Conservation (phyloP, 23 tunicate species). For the Ascidia mentula region DNA sequence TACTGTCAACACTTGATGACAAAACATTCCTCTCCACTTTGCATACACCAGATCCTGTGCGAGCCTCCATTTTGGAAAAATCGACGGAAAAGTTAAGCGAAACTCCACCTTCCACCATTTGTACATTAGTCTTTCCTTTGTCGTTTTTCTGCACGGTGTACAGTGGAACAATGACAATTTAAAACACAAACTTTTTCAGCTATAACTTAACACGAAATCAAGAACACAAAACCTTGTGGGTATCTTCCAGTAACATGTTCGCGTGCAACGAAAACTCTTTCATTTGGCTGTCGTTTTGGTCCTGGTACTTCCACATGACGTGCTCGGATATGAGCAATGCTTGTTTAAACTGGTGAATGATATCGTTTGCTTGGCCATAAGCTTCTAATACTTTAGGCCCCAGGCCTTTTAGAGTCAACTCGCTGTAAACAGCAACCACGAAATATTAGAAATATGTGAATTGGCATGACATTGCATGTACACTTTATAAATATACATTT, state of each 20-base stretch:
- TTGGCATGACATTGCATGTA: too few relatives aligned
- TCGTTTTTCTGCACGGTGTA: background rate
- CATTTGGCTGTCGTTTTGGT: background rate
- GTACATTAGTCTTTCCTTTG: background rate
- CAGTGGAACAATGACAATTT: too few relatives aligned
- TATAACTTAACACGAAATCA: too few relatives aligned
- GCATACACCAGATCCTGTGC: background rate
- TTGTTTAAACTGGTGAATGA: background rate
- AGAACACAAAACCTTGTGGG: background rate
- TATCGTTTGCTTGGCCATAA: background rate
- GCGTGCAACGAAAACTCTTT: background rate
- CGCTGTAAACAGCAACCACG: background rate
- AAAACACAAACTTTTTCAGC: too few relatives aligned
- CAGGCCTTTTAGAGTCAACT: background rate
- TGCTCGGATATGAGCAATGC: background rate
- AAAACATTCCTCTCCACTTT: background rate
- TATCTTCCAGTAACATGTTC: background rate
- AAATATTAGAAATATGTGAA: too few relatives aligned
- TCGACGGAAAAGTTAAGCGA: background rate
- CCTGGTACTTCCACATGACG: background rate
- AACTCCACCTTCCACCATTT: background rate
- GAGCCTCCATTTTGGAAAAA: conserved; percentile 3
- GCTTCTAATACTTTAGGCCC: background rate
- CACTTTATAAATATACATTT: too few relatives aligned
- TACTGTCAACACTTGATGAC: background rate